phyloP scores from a whole-genome alignment of 1,140 invertebrate species.

The Oedothorax gibbosus region DNA sequence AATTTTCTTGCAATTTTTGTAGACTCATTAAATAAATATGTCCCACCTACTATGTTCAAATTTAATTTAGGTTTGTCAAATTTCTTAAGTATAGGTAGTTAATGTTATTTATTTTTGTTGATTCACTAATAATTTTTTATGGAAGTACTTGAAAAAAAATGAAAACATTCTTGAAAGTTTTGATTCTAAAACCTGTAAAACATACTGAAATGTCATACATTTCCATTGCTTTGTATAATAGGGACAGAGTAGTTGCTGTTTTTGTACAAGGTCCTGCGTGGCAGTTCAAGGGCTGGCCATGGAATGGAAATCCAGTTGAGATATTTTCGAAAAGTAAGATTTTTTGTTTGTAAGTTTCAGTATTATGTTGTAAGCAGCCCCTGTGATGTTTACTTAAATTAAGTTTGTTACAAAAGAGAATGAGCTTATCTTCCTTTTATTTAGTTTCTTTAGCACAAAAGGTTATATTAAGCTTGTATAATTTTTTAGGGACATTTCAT shows the following conservation, averaged over 20 bases:
- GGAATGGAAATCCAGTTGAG: constrained; percentile 96
- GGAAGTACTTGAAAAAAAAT: too few relatives aligned
- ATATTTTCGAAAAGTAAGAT: constrained; percentile 94
- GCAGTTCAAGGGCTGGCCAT: constrained; percentile 99
- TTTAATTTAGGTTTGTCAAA: too few relatives aligned
- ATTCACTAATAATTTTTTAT: too few relatives aligned
- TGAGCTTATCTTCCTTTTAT: background rate
- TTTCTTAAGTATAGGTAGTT: too few relatives aligned
- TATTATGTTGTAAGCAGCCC: background rate
- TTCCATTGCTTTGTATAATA: constrained; percentile 62
- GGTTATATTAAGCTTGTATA: background rate
- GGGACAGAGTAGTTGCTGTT: constrained; percentile 95
- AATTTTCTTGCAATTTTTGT: too few relatives aligned
- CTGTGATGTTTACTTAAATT: background rate
- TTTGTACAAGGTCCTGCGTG: constrained; percentile 99
- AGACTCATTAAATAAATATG: too few relatives aligned
- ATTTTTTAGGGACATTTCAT: too few relatives aligned
- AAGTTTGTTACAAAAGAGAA: background rate
- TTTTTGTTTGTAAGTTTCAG: constrained; percentile 9
- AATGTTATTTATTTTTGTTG: too few relatives aligned
- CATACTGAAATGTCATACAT: too few relatives aligned
- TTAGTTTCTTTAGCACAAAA: background rate
- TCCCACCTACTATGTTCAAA: too few relatives aligned
- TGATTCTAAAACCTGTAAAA: too few relatives aligned
- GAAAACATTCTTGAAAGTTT: too few relatives aligned